Conservation (phyloP, 1,140 invertebrate genomes). For the Leguminivora glycinivorella region DNA sequence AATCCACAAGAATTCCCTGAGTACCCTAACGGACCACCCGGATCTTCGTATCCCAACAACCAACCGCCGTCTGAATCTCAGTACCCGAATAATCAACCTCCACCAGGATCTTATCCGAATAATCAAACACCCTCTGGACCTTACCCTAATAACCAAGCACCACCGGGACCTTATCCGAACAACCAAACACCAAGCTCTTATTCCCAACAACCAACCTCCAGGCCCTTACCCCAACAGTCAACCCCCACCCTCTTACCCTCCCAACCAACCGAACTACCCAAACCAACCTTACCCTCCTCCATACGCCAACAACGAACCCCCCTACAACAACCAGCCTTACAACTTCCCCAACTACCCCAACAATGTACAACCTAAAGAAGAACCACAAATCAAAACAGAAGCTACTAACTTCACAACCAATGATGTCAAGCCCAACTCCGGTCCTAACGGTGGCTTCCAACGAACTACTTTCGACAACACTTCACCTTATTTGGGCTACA, state of each 20-base stretch:
- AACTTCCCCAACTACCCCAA: conserved; percentile 65
- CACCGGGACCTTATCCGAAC: conserved; percentile 42
- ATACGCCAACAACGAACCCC: conserved; percentile 48
- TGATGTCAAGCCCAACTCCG: conserved; percentile 5
- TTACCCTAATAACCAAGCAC: conserved; percentile 37
- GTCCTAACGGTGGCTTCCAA: background rate
- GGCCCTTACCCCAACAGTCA: conserved; percentile 49
- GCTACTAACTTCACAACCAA: background rate
- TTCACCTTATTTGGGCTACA: conserved; percentile 1
- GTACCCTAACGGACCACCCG: conserved; percentile 54
- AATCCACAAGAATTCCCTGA: conserved; percentile 60
- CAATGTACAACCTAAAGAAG: conserved; percentile 38
- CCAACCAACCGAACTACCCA: conserved; percentile 46
- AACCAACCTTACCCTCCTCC: conserved; percentile 48
- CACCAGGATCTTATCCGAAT: conserved; percentile 30
- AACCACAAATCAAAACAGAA: conserved; percentile 12
- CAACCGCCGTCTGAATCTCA: conserved; percentile 25
- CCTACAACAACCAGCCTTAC: no score
- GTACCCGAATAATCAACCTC: conserved; percentile 30
- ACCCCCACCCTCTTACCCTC: conserved; percentile 50
- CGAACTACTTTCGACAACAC: background rate
- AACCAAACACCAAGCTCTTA: conserved; percentile 46
- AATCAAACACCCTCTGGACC: conserved; percentile 19
- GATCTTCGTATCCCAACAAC: conserved; percentile 33
- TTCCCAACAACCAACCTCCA: conserved; percentile 52